Evolutionary conservation across 2,888 invertebrate genomes (phyloP), one percentile per base, ranked within the genome.

Genomic region (Drosophila lutescens): DNA sequence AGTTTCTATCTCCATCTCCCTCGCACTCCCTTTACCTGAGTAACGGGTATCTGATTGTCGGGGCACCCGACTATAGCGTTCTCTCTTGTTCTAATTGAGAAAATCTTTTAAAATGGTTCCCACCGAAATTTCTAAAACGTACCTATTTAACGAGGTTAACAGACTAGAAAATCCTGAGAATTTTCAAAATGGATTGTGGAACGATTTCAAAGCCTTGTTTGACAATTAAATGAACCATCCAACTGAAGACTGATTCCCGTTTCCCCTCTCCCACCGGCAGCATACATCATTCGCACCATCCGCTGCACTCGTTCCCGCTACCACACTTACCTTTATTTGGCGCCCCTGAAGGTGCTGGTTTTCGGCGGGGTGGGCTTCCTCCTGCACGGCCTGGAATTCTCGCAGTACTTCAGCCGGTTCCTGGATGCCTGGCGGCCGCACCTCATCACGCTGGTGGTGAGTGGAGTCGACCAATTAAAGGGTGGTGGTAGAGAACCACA

Each of bases 301-400:
- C 93, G 93, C 36, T 91, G 96, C n/a, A 94, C 95, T 75, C 93
- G 93, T 78, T 93, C 94, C 32, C 94, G 96, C 26, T 96, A 97
- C 82, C 95, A 95, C 84, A 94, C 95, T 0, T 96, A 97, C 88
- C 93, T 95, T 41, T 93, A 95, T 54, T 93, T 96, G 3, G 94
- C 97, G 0, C 77, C 96, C 17, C 95, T 96, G 94, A 98, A 98
- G 92, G 95, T 96, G 59, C 43, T 94, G 0, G 90, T 96, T 4
- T 98, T 98, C 86, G 94, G 96, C 74, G 79, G 93, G 2, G 93
- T 94, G 68, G 94, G 95, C 79, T 88, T 96, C 49, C 85, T 95
- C 9, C 94, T 95, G 57, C 92, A 91, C 69, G 91, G 90, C 13
- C 80, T 80, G 38, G 74, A 70, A 12, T 78, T 91, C 40, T 12